These are phyloP conservation scores for Lophius piscatorius DNA, from an alignment of 2,113 vertebrate genomes.

Conservation along the genomic window DNA sequence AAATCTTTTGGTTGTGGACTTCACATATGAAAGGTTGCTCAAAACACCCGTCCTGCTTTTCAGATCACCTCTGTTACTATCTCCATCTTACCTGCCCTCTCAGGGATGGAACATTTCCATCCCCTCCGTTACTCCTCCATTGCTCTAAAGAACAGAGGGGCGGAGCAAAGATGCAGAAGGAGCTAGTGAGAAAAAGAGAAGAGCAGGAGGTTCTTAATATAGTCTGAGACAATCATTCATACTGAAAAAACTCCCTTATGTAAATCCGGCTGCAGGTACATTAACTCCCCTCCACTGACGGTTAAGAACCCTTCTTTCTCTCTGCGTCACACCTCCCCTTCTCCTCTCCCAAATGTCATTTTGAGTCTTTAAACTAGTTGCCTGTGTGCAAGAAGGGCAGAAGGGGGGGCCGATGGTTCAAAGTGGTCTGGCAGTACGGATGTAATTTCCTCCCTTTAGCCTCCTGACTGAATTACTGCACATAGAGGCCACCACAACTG, in stretches of 20 bases:
- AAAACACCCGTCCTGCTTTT: no score
- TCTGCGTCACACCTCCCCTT: slow-evolving; percentile 19
- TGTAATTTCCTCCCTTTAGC: slow-evolving; percentile 68
- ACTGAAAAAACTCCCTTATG: background rate
- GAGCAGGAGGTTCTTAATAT: slow-evolving; percentile 5
- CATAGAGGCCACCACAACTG: slow-evolving; percentile 51
- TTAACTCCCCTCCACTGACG: background rate
- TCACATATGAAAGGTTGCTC: no score
- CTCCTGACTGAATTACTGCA: slow-evolving; percentile 60
- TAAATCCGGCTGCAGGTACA: background rate
- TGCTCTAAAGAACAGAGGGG: no score
- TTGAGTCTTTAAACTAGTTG: slow-evolving; percentile 49
- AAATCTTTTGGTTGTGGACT: no score
- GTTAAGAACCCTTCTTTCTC: slow-evolving; percentile 29
- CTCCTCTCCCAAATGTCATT: slow-evolving; percentile 70
- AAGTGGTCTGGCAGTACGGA: slow-evolving; percentile 59
- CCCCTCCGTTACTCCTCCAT: no score
- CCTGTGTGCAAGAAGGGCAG: slow-evolving; percentile 34
- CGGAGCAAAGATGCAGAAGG: background rate
- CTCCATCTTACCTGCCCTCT: no score
- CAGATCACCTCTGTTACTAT: no score
- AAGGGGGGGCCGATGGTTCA: slow-evolving; percentile 42
- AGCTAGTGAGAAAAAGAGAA: background rate
- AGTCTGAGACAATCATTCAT: slow-evolving; percentile 3
- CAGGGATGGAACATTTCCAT: no score